Evolutionary conservation across 1,140 invertebrate species (phyloP).

Genomic region (Zelostemma sp.): DNA sequence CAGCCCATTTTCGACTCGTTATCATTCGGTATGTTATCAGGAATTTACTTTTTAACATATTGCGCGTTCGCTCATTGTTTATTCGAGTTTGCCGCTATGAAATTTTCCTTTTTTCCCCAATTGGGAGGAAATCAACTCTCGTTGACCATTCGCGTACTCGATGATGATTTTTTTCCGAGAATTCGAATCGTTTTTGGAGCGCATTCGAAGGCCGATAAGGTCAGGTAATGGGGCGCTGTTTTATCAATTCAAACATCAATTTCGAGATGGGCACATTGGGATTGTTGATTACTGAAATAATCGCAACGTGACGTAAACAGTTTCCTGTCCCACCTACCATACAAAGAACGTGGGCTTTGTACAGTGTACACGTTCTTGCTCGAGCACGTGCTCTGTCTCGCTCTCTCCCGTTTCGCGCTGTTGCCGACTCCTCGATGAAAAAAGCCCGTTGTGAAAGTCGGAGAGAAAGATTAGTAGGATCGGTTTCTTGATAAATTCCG

Average conservation of each 20-base stretch:
- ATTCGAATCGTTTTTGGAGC: no score
- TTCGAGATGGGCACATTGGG: not conserved
- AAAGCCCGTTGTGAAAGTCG: constrained; percentile 41
- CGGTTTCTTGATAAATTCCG: constrained; percentile 36
- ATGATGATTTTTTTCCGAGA: not conserved
- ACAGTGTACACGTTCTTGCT: constrained; percentile 1
- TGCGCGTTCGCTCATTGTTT: not conserved
- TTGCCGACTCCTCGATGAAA: constrained; percentile 30
- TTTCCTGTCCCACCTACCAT: constrained; percentile 46
- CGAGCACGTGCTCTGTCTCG: not conserved
- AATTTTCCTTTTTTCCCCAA: no score
- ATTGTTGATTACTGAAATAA: constrained; percentile 16
- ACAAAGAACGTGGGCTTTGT: constrained; percentile 42
- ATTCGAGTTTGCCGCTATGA: no score
- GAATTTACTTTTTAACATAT: not conserved
- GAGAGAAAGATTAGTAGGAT: constrained; percentile 41
- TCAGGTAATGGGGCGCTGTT: not conserved
- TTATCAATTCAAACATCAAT: not conserved
- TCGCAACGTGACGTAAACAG: constrained; percentile 37
- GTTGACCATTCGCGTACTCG: not conserved
- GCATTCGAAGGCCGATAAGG: no score
- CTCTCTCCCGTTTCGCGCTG: constrained; percentile 11
- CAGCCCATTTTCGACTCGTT: not conserved
- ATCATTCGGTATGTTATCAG: no score
- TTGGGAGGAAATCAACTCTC: not conserved